Conservation (phyloP, 2,888 invertebrate species). For the Mesorhabditis sp. region DNA sequence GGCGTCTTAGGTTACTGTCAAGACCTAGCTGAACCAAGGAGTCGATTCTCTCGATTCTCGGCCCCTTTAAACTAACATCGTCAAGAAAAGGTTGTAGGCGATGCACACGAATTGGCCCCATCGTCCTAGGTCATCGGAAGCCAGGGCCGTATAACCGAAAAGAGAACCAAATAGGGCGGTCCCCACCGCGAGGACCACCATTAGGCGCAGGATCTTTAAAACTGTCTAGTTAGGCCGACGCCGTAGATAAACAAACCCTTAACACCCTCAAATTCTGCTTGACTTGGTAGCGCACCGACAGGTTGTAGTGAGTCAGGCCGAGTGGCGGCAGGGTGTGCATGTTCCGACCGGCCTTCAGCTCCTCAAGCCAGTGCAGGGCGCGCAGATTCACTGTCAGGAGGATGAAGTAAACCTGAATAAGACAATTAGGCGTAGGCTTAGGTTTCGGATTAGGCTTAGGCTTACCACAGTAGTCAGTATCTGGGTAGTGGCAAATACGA, state of each 20-base stretch:
- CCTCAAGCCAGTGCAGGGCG: neutral
- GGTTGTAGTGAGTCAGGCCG: slow-evolving; percentile 2
- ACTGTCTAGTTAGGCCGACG: neutral
- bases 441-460: too few species aligned
- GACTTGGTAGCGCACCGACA: neutral
- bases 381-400: neutral
- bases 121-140: neutral
- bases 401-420: neutral
- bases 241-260: too few species aligned
- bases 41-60: too few species aligned
- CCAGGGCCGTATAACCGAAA: neutral
- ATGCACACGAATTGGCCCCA: neutral
- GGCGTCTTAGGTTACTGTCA: too few species aligned
- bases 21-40: too few species aligned
- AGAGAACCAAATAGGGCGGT: neutral
- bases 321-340: neutral
- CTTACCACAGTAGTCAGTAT: too few species aligned
- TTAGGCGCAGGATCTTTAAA: neutral
- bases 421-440: too few species aligned
- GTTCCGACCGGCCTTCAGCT: neutral
- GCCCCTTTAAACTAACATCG: neutral
- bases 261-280: neutral
- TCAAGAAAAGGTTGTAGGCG: neutral
- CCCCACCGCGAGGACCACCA: neutral
- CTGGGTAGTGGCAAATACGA: too few species aligned